phyloP scores from a whole-genome alignment of 2,888 invertebrate species.

The Cybosia mesomella region DNA sequence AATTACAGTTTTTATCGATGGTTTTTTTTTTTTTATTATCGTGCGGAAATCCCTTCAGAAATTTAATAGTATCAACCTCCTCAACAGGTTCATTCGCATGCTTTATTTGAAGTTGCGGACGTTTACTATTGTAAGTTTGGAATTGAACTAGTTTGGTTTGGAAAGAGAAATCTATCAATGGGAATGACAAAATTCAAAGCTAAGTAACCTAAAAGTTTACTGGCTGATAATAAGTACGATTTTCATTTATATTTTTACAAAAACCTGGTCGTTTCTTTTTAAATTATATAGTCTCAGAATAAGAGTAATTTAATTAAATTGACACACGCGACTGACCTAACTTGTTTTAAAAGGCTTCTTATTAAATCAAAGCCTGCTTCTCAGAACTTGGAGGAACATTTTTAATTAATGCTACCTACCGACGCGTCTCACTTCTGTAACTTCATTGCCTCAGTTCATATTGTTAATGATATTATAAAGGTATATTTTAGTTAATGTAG shows the following conservation, averaged over 20 bases:
- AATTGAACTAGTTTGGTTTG: no score
- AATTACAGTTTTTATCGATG: no score
- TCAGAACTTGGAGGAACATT: slow-evolving; percentile 52
- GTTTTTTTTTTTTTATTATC: no score
- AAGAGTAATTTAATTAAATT: slow-evolving; percentile 62
- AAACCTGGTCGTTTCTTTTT: slow-evolving; percentile 13
- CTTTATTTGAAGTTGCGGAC: no score
- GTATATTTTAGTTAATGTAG: no score
- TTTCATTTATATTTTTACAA: slow-evolving; percentile 14
- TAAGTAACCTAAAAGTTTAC: background rate
- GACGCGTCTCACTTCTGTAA: slow-evolving; percentile 16
- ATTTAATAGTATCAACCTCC: no score
- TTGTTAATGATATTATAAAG: slow-evolving; percentile 32
- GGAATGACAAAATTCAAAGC: background rate
- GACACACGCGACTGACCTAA: slow-evolving; percentile 57
- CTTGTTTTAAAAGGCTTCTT: slow-evolving; percentile 58
- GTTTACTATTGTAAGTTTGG: no score
- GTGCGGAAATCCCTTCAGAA: no score
- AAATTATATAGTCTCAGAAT: slow-evolving; percentile 35
- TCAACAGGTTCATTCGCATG: no score
- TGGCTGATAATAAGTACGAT: background rate
- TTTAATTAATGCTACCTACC: slow-evolving; percentile 60
- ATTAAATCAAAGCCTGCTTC: slow-evolving; percentile 57
- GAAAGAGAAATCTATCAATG: background rate
- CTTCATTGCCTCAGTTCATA: slow-evolving; percentile 23